phyloP scores from a whole-genome alignment of 1,140 invertebrate genomes.

The Apolygus lucorum region DNA sequence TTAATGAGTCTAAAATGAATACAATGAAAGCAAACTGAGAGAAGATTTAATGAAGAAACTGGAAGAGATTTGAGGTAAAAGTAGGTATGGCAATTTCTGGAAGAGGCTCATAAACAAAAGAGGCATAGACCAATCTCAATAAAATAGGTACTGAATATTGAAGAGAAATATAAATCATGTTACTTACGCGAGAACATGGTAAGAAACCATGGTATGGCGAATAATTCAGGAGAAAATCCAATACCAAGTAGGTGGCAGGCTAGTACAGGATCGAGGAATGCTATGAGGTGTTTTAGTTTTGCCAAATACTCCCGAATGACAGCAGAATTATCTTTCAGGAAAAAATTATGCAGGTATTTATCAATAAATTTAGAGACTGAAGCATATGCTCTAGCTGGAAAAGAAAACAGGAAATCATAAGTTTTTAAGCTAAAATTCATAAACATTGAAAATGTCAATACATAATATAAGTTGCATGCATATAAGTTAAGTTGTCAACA shows the following conservation, averaged over 20 bases:
- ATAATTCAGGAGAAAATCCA: conserved; percentile 93
- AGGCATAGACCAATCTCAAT: too few species aligned
- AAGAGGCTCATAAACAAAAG: too few species aligned
- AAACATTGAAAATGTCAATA: conserved; percentile 9
- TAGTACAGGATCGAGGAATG: conserved; percentile 89
- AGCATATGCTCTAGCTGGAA: conserved; percentile 81
- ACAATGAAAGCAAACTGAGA: too few species aligned
- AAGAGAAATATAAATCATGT: too few species aligned
- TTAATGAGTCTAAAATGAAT: too few species aligned
- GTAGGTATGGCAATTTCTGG: too few species aligned
- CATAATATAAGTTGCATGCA: background rate
- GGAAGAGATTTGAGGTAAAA: too few species aligned
- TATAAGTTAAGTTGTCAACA: background rate
- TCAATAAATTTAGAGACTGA: conserved; percentile 91
- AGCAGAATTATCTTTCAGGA: conserved; percentile 94
- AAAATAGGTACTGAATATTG: too few species aligned
- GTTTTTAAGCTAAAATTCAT: background rate
- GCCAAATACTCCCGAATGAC: conserved; percentile 96
- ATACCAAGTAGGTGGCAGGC: conserved; percentile 87
- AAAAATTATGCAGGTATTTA: conserved; percentile 95
- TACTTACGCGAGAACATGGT: conserved; percentile 99
- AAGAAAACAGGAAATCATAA: conserved; percentile 4
- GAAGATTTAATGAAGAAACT: too few species aligned
- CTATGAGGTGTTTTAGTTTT: conserved; percentile 92
- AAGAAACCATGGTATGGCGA: conserved; percentile 99